phyloP scores from a whole-genome alignment of 1,140 invertebrate genomes.

The Stegodyphus dumicola region DNA sequence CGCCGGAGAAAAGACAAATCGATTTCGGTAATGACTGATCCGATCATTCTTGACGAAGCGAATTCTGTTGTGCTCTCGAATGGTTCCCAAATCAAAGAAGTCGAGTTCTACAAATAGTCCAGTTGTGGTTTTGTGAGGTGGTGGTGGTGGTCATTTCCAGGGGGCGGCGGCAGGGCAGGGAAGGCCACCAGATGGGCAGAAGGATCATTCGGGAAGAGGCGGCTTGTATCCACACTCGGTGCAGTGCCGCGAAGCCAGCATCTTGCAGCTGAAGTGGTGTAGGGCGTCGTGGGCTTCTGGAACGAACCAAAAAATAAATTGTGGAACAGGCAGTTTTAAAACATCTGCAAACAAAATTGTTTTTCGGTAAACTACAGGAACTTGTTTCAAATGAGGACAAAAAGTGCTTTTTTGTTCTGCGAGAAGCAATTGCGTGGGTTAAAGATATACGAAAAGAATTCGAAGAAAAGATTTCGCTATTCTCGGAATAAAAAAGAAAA shows the following conservation, averaged over 20 bases:
- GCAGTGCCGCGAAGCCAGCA: slow-evolving; percentile 66
- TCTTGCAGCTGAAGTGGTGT: slow-evolving; percentile 69
- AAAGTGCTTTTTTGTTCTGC: too few relatives aligned
- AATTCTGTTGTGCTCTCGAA: too few relatives aligned
- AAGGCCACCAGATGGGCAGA: neutral
- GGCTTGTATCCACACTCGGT: slow-evolving; percentile 66
- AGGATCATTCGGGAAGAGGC: slow-evolving; percentile 56
- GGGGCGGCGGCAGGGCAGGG: neutral
- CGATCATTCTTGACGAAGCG: too few relatives aligned
- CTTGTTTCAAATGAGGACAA: neutral
- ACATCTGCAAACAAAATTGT: slow-evolving; percentile 16
- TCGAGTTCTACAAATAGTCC: slow-evolving; percentile 15
- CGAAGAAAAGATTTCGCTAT: too few relatives aligned
- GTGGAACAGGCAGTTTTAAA: neutral
- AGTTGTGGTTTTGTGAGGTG: slow-evolving; percentile 11
- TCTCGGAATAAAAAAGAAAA: too few relatives aligned
- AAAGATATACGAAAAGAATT: too few relatives aligned
- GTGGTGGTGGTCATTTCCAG: neutral
- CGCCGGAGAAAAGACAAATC: too few relatives aligned
- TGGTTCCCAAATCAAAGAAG: neutral
- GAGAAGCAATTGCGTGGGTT: too few relatives aligned
- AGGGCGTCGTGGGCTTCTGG: slow-evolving; percentile 69
- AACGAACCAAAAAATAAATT: slow-evolving; percentile 11
- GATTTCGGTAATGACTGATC: too few relatives aligned
- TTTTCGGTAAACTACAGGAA: neutral